A percentile compares a stretch with the other conserved stretches of the same genome.
Evolutionary conservation across 2,888 invertebrate genomes (phyloP).

Genomic region (Hemaris fuciformis): DNA sequence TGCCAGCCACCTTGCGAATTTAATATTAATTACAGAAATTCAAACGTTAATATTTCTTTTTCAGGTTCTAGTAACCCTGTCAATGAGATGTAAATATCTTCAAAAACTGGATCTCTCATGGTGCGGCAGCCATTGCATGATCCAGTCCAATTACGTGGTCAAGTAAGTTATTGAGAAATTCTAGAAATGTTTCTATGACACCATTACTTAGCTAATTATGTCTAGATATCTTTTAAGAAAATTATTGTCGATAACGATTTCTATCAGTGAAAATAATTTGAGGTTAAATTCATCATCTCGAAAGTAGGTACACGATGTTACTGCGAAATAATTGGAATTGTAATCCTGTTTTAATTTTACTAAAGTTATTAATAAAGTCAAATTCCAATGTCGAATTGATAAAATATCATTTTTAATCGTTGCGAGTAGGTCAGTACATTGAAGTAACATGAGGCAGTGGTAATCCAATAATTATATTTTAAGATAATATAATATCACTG

Average conservation of each 20-base stretch:
- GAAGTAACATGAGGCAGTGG: too few relatives aligned
- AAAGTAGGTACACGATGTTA: too few relatives aligned
- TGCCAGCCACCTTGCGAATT: too few relatives aligned
- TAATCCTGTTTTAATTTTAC: too few relatives aligned
- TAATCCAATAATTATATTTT: too few relatives aligned
- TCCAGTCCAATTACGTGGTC: slow-evolving; percentile 57
- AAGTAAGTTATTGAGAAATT: slow-evolving; percentile 49
- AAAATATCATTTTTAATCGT: too few relatives aligned
- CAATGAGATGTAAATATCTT: slow-evolving; percentile 84
- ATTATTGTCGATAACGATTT: not conserved
- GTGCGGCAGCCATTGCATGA: slow-evolving; percentile 87
- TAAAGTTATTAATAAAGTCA: too few relatives aligned
- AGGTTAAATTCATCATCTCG: not conserved
- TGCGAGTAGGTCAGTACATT: too few relatives aligned
- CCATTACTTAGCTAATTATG: not conserved
- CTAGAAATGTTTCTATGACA: not conserved
- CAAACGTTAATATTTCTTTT: slow-evolving; percentile 22
- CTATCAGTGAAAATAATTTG: not conserved
- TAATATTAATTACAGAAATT: too few relatives aligned
- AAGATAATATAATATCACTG: too few relatives aligned
- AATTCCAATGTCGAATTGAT: too few relatives aligned
- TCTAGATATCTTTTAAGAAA: not conserved
- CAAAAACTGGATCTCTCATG: slow-evolving; percentile 93
- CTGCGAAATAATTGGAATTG: too few relatives aligned
- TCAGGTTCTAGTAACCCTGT: slow-evolving; percentile 63